These are phyloP conservation scores for Pterostichus niger DNA, from an alignment of 2,888 invertebrate species.

Conservation along the genomic window DNA sequence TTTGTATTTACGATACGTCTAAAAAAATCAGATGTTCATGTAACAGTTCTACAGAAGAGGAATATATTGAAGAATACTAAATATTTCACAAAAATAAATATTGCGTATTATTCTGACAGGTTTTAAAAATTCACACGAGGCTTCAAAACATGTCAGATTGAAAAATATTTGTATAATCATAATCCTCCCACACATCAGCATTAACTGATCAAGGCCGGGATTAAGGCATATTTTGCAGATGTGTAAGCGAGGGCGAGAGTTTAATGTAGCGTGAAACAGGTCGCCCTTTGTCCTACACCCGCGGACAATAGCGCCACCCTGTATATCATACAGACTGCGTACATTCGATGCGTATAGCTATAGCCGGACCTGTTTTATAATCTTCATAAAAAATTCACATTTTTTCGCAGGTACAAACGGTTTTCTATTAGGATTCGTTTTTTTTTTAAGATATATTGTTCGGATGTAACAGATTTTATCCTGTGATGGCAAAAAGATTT, in stretches of 20 bases:
- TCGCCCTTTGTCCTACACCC: conserved; percentile 38
- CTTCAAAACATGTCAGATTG: conserved; percentile 28
- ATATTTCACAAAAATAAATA: background rate
- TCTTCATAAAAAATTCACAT: conserved; percentile 51
- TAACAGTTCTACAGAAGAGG: too few relatives aligned
- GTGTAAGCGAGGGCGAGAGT: conserved; percentile 39
- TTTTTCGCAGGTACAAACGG: conserved; percentile 47
- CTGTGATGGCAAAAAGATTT: conserved; percentile 40
- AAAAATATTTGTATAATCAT: conserved; percentile 45
- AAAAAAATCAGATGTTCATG: too few relatives aligned
- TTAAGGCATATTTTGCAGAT: conserved; percentile 47
- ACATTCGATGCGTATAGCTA: background rate
- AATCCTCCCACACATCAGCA: conserved; percentile 37
- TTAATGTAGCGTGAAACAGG: conserved; percentile 63
- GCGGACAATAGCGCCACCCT: conserved; percentile 20
- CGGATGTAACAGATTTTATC: conserved; percentile 52
- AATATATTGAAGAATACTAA: too few relatives aligned
- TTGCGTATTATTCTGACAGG: background rate
- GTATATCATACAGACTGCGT: background rate
- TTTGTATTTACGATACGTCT: too few relatives aligned
- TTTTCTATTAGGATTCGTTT: conserved; percentile 31
- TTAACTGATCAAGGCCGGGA: conserved; percentile 18
- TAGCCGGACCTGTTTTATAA: conserved; percentile 53
- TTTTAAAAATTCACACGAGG: conserved; percentile 47
- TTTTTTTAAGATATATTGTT: conserved; percentile 27